phyloP scores from a whole-genome alignment of 2,888 invertebrate genomes.

The Sericinus montela region DNA sequence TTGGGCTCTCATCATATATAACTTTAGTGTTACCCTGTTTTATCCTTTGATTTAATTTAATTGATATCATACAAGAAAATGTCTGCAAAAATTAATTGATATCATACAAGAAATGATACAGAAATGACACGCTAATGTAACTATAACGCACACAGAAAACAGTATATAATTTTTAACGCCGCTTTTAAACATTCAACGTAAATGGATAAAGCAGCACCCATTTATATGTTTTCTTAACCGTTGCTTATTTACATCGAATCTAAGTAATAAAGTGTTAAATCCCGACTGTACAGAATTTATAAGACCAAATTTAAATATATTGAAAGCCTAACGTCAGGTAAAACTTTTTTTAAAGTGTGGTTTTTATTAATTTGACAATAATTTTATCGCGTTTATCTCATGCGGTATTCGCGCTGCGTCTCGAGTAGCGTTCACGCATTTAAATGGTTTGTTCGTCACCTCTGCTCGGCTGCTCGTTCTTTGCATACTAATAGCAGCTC shows the following conservation, averaged over 20 bases:
- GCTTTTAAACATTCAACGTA: too few species aligned
- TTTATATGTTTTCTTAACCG: neutral
- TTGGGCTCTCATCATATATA: too few species aligned
- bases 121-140: too few species aligned
- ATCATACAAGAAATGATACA: too few species aligned
- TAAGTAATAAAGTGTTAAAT: slow-evolving; percentile 11
- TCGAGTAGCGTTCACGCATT: slow-evolving; percentile 48
- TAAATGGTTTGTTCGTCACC: slow-evolving; percentile 67
- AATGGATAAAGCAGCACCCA: too few species aligned
- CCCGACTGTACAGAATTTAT: slow-evolving; percentile 6
- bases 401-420: slow-evolving; percentile 48
- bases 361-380: slow-evolving; percentile 50
- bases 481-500: slow-evolving; percentile 64
- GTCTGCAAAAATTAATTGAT: too few species aligned
- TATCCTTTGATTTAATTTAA: too few species aligned
- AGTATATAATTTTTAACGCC: too few species aligned
- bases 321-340: slow-evolving; percentile 21
- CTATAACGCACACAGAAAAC: too few species aligned
- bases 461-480: slow-evolving; percentile 46
- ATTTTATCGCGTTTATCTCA: slow-evolving; percentile 37
- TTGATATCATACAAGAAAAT: too few species aligned
- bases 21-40: too few species aligned
- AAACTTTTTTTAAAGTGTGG: slow-evolving; percentile 23
- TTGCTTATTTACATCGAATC: slow-evolving; percentile 3
- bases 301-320: slow-evolving; percentile 17